A percentile compares a stretch with the other conserved stretches of the same genome.
Conservation (phyloP, 2,113 vertebrate species). For the Corythornis cristatus region DNA sequence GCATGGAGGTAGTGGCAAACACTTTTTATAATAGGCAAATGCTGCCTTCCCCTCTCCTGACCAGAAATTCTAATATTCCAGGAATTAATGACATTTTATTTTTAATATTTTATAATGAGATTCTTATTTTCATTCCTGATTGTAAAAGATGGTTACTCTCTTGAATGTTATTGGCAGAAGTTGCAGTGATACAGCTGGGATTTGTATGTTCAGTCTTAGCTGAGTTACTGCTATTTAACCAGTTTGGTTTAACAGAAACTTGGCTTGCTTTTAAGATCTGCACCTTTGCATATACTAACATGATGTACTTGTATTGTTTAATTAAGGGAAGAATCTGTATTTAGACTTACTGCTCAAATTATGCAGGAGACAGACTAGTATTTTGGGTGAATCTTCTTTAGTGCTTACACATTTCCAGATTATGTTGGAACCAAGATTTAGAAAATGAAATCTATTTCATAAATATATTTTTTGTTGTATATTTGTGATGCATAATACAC, state of each 20-base stretch:
- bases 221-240: slow-evolving; percentile 29
- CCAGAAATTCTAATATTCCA: background rate
- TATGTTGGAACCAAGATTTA: background rate
- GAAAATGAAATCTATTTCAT: background rate
- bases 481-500: background rate
- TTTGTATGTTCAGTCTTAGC: background rate
- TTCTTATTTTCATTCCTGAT: background rate
- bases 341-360: background rate
- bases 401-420: background rate
- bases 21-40: background rate
- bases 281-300: background rate
- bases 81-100: background rate
- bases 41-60: background rate
- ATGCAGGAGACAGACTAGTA: background rate
- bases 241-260: slow-evolving; percentile 44
- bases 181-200: slow-evolving; percentile 14
- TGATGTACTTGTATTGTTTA: background rate
- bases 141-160: background rate
- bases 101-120: too few relatives aligned
- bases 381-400: background rate
- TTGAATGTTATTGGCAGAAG: background rate
- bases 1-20: background rate
- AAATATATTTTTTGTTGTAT: background rate
- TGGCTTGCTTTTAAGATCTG: background rate
- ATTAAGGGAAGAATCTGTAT: background rate